Percentiles rank a stretch among this genome's conserved stretches.
phyloP scores from a whole-genome alignment of 2,113 vertebrate species.

The Onychostruthus taczanowskii region DNA sequence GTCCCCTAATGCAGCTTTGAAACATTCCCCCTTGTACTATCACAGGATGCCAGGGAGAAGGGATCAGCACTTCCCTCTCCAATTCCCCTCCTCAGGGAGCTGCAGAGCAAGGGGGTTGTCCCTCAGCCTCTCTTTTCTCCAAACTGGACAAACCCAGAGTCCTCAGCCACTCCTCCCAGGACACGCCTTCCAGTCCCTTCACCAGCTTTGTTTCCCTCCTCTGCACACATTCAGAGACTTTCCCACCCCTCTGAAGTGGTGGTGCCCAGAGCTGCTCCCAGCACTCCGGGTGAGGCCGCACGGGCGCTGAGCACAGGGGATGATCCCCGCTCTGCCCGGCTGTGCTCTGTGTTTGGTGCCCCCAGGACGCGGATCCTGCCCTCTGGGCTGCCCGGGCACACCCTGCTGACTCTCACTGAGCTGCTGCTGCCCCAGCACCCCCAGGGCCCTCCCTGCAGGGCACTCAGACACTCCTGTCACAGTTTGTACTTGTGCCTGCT shows the following conservation, averaged over 20 bases:
- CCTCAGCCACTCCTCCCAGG: not conserved
- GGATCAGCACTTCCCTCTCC: not conserved
- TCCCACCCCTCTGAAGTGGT: too few relatives aligned
- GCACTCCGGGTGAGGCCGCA: rapidly evolving
- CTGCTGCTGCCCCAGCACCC: not conserved
- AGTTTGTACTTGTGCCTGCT: not conserved
- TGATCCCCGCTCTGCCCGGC: not conserved
- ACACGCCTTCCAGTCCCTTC: not conserved
- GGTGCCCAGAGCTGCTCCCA: not conserved
- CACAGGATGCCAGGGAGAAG: not conserved
- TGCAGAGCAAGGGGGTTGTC: too few relatives aligned
- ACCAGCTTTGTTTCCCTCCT: not conserved
- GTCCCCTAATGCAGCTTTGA: not conserved
- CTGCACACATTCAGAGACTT: not conserved
- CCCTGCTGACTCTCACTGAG: not conserved
- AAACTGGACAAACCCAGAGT: not conserved
- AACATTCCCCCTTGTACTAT: too few relatives aligned
- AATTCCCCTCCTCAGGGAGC: not conserved
- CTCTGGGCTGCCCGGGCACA: not conserved
- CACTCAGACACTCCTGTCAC: not conserved
- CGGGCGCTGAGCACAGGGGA: not conserved
- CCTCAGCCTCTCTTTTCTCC: not conserved
- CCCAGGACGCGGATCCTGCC: not conserved
- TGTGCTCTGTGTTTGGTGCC: not conserved
- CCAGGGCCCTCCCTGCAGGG: not conserved